phyloP scores from a whole-genome alignment of 2,888 invertebrate genomes.

The Conistra vaccinii region DNA sequence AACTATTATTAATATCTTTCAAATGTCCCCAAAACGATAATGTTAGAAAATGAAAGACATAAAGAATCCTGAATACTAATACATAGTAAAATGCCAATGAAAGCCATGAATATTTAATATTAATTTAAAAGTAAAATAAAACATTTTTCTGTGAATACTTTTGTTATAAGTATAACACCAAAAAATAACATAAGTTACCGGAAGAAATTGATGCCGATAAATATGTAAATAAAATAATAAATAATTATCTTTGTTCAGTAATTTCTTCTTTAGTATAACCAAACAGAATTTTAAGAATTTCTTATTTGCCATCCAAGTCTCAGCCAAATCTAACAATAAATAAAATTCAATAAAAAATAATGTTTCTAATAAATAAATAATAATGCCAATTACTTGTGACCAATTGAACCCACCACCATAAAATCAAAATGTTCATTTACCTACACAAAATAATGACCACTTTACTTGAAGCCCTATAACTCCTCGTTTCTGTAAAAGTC shows the following conservation, averaged over 20 bases:
- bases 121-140: background rate
- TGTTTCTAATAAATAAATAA: conserved; percentile 23
- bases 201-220: conserved; percentile 4
- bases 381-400: conserved; percentile 4
- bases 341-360: background rate
- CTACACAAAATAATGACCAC: conserved; percentile 72
- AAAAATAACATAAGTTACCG: background rate
- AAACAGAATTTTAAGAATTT: background rate
- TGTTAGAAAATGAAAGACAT: conserved; percentile 6
- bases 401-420: conserved; percentile 74
- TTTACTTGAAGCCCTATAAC: conserved; percentile 76
- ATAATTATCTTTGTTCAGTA: background rate
- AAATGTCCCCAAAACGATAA: conserved; percentile 23
- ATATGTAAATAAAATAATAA: background rate
- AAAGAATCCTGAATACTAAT: background rate
- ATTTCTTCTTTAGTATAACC: too few relatives aligned
- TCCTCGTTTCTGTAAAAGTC: conserved; percentile 87
- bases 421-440: conserved; percentile 74
- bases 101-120: background rate
- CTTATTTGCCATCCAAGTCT: background rate
- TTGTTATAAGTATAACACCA: too few relatives aligned
- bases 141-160: background rate
- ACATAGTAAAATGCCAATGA: background rate
- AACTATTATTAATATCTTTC: background rate
- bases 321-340: background rate